Percentiles rank a stretch among this genome's conserved stretches.
These are phyloP conservation scores for Manacus vitellinus DNA, from an alignment of 2,113 vertebrate genomes.

Conservation along the genomic window DNA sequence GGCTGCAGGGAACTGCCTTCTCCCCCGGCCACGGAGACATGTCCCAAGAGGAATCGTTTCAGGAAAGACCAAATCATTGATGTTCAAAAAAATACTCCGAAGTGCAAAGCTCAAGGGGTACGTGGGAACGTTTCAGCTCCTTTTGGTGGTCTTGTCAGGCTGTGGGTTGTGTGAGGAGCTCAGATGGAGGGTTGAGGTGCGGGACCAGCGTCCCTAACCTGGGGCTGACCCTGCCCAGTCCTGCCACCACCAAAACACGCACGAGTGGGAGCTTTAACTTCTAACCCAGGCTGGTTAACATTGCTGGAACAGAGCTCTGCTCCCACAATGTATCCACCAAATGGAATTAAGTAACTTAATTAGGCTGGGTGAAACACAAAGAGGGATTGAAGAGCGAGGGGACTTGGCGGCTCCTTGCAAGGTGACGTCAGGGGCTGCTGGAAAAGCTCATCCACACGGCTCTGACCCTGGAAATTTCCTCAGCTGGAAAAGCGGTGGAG, in stretches of 20 bases:
- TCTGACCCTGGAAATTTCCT: neutral
- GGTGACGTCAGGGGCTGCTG: neutral
- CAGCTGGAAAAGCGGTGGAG: neutral
- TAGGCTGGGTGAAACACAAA: constrained; percentile 34
- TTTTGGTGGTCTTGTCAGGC: neutral
- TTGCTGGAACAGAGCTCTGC: constrained; percentile 2
- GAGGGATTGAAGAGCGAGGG: neutral
- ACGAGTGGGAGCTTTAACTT: neutral
- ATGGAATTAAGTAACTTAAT: constrained; percentile 49
- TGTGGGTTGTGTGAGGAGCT: neutral
- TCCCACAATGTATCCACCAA: neutral
- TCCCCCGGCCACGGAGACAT: rapidly evolving
- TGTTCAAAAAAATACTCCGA: neutral
- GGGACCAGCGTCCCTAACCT: neutral
- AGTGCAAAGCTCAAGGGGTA: neutral
- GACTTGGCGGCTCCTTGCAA: neutral
- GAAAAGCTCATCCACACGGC: neutral
- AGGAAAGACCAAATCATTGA: neutral
- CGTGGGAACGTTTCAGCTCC: neutral
- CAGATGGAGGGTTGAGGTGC: neutral
- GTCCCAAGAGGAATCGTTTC: neutral
- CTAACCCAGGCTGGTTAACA: neutral
- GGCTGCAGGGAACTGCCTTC: neutral
- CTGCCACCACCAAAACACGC: rapidly evolving
- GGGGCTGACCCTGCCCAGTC: neutral